Conservation (phyloP, 2,797 vertebrate species). For the Chromobotia macracanthus region DNA sequence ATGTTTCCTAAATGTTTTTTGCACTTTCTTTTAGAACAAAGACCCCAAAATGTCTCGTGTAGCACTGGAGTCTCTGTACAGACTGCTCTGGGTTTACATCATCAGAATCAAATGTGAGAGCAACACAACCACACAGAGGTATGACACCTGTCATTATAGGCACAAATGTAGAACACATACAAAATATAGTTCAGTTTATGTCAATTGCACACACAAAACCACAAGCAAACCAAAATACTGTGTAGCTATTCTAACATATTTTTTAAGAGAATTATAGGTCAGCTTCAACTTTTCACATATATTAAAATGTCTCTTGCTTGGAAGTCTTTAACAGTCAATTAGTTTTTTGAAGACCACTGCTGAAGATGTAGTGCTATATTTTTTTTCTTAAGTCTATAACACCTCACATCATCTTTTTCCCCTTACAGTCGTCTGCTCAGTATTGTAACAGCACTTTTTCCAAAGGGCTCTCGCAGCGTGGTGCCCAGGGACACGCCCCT, state of each 20-base stretch:
- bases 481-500: constrained; percentile 98
- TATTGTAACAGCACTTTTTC: constrained; percentile 99
- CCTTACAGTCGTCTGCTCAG: constrained; percentile 90
- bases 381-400: neutral
- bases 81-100: constrained; percentile 99
- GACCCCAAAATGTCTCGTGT: constrained; percentile 99
- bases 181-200: neutral
- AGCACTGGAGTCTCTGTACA: constrained; percentile 98
- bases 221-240: neutral
- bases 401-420: neutral
- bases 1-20: neutral
- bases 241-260: neutral
- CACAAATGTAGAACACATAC: neutral
- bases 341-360: too few relatives aligned
- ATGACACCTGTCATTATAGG: constrained; percentile 64
- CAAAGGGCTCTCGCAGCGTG: constrained; percentile 97
- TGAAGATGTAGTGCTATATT: too few relatives aligned
- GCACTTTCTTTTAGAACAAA: constrained; percentile 86
- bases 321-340: too few relatives aligned
- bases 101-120: constrained; percentile 99
- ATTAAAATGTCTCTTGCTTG: neutral
- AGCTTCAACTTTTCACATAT: neutral
- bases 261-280: too few relatives aligned
- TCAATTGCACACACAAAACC: neutral
- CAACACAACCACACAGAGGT: constrained; percentile 99